phyloP scores from a whole-genome alignment of 2,113 vertebrate genomes.

The Typhlomys cinereus region DNA sequence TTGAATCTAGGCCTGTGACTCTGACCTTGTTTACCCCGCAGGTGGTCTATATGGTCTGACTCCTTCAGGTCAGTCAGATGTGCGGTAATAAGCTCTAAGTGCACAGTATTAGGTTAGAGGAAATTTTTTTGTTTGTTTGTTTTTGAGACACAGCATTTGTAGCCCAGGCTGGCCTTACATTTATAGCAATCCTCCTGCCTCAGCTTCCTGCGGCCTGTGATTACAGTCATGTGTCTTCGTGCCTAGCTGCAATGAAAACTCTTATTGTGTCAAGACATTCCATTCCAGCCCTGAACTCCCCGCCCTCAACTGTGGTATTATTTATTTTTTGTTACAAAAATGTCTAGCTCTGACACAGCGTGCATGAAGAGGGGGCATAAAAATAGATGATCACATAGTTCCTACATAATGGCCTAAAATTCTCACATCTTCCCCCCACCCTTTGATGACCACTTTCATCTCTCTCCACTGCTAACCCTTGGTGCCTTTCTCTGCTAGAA shows the following conservation, averaged over 20 bases:
- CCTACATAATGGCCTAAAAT: neutral
- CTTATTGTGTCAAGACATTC: neutral
- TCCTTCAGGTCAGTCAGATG: too few species aligned
- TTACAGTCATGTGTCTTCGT: neutral
- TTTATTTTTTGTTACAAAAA: constrained; percentile 35
- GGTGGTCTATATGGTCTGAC: neutral
- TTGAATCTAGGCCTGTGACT: neutral
- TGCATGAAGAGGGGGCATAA: neutral
- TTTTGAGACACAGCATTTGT: neutral
- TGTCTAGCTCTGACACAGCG: neutral
- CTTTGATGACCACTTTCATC: neutral
- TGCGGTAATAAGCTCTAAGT: neutral
- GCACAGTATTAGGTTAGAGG: too few species aligned
- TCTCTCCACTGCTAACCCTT: neutral
- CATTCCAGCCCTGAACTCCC: neutral
- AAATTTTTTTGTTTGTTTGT: neutral
- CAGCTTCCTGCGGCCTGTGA: neutral
- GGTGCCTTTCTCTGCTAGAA: neutral
- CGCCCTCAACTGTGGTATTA: neutral
- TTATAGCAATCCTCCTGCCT: neutral
- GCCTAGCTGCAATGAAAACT: neutral
- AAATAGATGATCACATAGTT: neutral
- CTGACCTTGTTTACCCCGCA: neutral
- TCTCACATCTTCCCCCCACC: neutral
- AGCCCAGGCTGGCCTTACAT: neutral